phyloP scores from a whole-genome alignment of 2,113 vertebrate genomes.

The Galeopterus variegatus region DNA sequence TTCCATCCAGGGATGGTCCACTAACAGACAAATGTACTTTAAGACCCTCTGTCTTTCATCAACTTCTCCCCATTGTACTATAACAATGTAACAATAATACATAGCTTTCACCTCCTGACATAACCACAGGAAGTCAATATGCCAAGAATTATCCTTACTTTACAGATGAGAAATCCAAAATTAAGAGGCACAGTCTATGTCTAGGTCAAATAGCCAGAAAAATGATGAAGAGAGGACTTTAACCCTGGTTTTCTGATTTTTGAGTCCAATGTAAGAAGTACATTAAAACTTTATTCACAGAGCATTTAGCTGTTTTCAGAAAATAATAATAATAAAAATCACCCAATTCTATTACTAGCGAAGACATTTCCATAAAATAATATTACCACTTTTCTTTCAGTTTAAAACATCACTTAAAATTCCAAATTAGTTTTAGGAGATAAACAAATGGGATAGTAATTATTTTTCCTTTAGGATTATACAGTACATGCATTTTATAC shows the following conservation, averaged over 20 bases:
- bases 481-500: not conserved
- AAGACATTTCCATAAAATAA: slow-evolving; percentile 46
- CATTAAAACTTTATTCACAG: slow-evolving; percentile 30
- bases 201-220: not conserved
- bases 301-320: not conserved
- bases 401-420: slow-evolving; percentile 51
- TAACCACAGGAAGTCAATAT: not conserved
- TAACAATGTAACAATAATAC: not conserved
- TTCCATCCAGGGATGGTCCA: not conserved
- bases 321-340: not conserved
- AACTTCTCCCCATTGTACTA: not conserved
- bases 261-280: not conserved
- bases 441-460: not conserved
- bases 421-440: slow-evolving; percentile 40
- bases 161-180: not conserved
- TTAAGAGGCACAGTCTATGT: not conserved
- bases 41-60: slow-evolving; percentile 24
- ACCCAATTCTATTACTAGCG: not conserved
- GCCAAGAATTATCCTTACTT: not conserved
- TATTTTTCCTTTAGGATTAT: slow-evolving; percentile 59
- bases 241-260: not conserved
- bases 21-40: not conserved
- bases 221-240: not conserved
- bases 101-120: not conserved
- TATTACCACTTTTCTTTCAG: not conserved